Evolutionary conservation across 2,113 vertebrate genomes (phyloP).

Genomic region (Struthio camelus): DNA sequence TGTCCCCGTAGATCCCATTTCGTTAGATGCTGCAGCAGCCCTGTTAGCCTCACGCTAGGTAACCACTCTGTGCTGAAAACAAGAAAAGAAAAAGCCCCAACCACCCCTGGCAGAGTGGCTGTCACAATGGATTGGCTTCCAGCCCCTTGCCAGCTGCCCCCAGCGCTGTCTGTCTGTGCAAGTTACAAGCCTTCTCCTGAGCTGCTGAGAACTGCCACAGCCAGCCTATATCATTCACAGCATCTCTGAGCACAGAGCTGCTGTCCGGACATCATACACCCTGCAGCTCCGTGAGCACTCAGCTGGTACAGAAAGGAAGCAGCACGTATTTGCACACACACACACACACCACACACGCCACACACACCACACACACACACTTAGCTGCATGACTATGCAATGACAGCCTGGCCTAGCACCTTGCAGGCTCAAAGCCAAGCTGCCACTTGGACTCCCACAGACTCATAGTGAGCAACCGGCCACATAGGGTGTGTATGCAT

Average conservation of each 20-base stretch:
- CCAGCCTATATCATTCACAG: constrained; percentile 65
- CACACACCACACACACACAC: rapidly evolving
- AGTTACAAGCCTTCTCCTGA: constrained; percentile 53
- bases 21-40: neutral
- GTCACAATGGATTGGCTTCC: constrained; percentile 38
- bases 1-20: constrained; percentile 21
- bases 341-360: too few relatives aligned
- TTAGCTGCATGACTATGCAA: neutral
- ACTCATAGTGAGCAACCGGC: neutral
- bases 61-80: constrained; percentile 51
- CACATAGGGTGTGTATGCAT: neutral
- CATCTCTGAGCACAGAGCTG: constrained; percentile 27
- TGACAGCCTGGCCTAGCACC: neutral
- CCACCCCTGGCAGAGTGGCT: constrained; percentile 29
- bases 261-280: neutral
- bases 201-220: constrained; percentile 54
- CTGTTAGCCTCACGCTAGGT: constrained; percentile 39
- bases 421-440: neutral
- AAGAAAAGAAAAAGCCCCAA: constrained; percentile 23
- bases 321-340: neutral
- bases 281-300: constrained; percentile 7
- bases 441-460: neutral
- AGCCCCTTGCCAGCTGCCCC: constrained; percentile 53
- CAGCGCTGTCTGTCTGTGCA: constrained; percentile 18
- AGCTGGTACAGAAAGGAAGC: constrained; percentile 21